These are phyloP conservation scores for Cephalopholis sonnerati DNA, from an alignment of 2,113 vertebrate genomes.

Conservation along the genomic window DNA sequence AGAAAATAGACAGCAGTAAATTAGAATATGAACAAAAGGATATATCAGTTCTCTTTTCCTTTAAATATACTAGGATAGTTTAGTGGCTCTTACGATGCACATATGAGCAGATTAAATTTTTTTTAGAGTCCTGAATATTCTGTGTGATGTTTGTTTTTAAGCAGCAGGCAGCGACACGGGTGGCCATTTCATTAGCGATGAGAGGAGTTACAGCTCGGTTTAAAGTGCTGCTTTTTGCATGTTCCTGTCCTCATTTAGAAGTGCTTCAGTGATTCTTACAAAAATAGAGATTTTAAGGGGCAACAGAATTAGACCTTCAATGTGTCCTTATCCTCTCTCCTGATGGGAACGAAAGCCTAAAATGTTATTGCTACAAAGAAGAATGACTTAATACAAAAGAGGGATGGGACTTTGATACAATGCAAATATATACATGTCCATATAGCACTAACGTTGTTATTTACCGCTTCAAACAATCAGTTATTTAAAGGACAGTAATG, in stretches of 20 bases:
- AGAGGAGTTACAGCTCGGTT: slow-evolving; percentile 37
- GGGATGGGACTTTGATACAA: neutral
- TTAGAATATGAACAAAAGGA: slow-evolving; percentile 56
- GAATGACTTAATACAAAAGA: slow-evolving; percentile 16
- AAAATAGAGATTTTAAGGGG: slow-evolving; percentile 78
- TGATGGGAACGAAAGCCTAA: slow-evolving; percentile 45
- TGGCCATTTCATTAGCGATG: slow-evolving; percentile 41
- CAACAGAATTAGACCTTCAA: slow-evolving; percentile 30
- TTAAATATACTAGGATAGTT: slow-evolving; percentile 53
- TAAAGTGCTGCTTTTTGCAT: slow-evolving; percentile 66
- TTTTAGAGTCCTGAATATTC: slow-evolving; percentile 51
- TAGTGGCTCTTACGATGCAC: slow-evolving; percentile 49
- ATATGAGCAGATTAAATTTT: slow-evolving; percentile 32
- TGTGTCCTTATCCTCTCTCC: neutral
- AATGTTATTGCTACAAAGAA: slow-evolving; percentile 75
- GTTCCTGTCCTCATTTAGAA: slow-evolving; percentile 46
- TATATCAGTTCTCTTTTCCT: slow-evolving; percentile 46
- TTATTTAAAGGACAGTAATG: neutral
- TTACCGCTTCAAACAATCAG: neutral
- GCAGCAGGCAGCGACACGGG: slow-evolving; percentile 44
- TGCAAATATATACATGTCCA: neutral
- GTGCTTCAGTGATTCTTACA: slow-evolving; percentile 69
- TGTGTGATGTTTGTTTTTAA: slow-evolving; percentile 49
- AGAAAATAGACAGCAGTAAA: slow-evolving; percentile 78
- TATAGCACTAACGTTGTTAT: neutral